Base-by-base conservation (phyloP, 2,888 invertebrate species). In the Rhagium mordax region DNA sequence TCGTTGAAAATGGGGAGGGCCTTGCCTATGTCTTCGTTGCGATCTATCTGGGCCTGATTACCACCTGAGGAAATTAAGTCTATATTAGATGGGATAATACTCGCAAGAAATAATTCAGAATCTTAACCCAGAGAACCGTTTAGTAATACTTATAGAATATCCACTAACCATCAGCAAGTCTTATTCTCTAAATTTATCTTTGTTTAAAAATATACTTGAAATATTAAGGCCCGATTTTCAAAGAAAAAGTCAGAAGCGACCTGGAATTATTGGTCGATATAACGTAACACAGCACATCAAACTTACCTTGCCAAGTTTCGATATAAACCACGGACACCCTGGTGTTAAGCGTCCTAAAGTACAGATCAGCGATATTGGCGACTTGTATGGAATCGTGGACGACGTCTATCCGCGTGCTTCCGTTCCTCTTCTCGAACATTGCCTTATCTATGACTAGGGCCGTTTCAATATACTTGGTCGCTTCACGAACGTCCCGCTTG, bases 301-400 rank as follows among this genome's bases (percentile, higher is more conserved):
- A 29, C 75, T 72, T 66, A 83, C 83, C 95, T 88, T 95, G 94
- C 99, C 99, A 99, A 71, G 98, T 96, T 90, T 99, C 98, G 87
- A 98, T 94, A 90, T 98, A 98, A 74, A 98, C 96, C 81, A 99
- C 94, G 10, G 98, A 96, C 60, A 99, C 96, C 80, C 98, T 91
- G 64, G 98, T 97, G 88, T 96, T 97, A 83, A 99, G 90, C 72
- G 96, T 96, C 78, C 97, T 94, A 81, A 87, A 88, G 79, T 88
- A 88, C 93, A 98, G 90, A 91, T 99, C 99, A 74, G 98, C 97
- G 86, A 98, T 97, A 89, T 99, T 99, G 81, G 98, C 97, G 81
- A 98, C 96, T 91, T 98, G 97, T 87, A 98, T 95, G 78, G 97
- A 96, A 88, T 98, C 98, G 87, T 97, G 96, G 82, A 98, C 95